Conservation (phyloP, 2,888 invertebrate genomes). For the Sipha maydis region DNA sequence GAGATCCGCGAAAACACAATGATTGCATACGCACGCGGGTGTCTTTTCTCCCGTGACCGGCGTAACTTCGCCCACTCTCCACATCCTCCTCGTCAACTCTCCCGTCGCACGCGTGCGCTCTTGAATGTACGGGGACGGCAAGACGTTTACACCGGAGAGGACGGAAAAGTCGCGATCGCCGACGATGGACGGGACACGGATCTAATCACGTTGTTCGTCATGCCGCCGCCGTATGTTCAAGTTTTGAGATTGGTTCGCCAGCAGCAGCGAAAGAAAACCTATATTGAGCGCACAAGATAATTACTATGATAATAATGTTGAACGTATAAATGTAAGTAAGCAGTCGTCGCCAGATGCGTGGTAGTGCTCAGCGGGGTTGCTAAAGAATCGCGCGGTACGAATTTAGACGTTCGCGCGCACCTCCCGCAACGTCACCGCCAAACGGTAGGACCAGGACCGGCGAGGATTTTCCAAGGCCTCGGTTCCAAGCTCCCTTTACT, state of each 20-base stretch:
- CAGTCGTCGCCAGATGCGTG: neutral
- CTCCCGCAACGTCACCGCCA: too few relatives aligned
- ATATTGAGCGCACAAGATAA: neutral
- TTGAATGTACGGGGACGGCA: too few relatives aligned
- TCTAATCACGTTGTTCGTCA: conserved; percentile 48
- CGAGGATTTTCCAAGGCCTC: too few relatives aligned
- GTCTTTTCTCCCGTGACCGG: neutral
- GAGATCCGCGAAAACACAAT: neutral
- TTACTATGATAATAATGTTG: neutral
- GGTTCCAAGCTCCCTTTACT: too few relatives aligned
- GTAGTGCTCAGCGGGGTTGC: neutral
- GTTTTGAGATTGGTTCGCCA: conserved; percentile 26
- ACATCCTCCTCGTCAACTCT: too few relatives aligned
- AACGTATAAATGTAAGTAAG: too few relatives aligned
- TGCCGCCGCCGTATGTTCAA: conserved; percentile 9
- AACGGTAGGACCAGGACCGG: too few relatives aligned
- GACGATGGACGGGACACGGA: conserved; percentile 28
- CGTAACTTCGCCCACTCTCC: neutral
- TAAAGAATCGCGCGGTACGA: too few relatives aligned
- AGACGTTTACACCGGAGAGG: too few relatives aligned
- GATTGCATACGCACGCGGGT: conserved; percentile 3
- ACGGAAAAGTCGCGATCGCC: neutral
- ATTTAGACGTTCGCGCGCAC: neutral
- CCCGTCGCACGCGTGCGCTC: too few relatives aligned
- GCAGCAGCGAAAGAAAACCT: neutral